A percentile compares a stretch with the other conserved stretches of the same genome.
These are phyloP conservation scores for Caenorhabditis sulstoni DNA, from an alignment of 2,888 invertebrate genomes.

Conservation along the genomic window DNA sequence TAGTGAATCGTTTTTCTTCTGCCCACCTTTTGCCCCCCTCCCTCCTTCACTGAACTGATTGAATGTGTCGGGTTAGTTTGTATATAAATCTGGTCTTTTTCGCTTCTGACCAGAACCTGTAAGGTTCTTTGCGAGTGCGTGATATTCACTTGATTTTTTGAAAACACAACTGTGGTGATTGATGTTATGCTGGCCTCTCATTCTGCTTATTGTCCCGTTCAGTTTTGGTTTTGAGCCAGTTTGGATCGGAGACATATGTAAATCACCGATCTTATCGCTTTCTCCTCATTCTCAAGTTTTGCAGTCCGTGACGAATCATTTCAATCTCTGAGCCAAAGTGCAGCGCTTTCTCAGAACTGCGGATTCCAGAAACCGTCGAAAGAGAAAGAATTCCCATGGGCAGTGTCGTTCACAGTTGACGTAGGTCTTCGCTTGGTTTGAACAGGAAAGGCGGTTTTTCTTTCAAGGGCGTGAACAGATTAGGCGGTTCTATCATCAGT, in stretches of 20 bases:
- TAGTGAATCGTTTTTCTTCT: neutral
- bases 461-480: conserved; percentile 68
- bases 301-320: conserved; percentile 40
- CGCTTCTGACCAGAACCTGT: conserved; percentile 10
- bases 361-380: conserved; percentile 47
- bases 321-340: conserved; percentile 17
- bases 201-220: neutral
- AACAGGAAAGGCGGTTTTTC: too few species aligned
- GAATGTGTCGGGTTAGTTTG: conserved; percentile 21
- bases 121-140: neutral
- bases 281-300: conserved; percentile 12
- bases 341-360: conserved; percentile 22
- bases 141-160: neutral
- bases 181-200: neutral
- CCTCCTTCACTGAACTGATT: conserved; percentile 16
- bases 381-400: conserved; percentile 71
- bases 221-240: conserved; percentile 36
- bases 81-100: conserved; percentile 22
- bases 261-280: neutral
- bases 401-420: conserved; percentile 70
- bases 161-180: too few species aligned
- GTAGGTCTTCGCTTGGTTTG: too few species aligned
- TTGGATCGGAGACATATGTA: conserved; percentile 55
- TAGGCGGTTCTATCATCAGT: conserved; percentile 77
- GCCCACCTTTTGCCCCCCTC: neutral